Conservation (phyloP, 1,140 invertebrate species). For the Drosophila persimilis region DNA sequence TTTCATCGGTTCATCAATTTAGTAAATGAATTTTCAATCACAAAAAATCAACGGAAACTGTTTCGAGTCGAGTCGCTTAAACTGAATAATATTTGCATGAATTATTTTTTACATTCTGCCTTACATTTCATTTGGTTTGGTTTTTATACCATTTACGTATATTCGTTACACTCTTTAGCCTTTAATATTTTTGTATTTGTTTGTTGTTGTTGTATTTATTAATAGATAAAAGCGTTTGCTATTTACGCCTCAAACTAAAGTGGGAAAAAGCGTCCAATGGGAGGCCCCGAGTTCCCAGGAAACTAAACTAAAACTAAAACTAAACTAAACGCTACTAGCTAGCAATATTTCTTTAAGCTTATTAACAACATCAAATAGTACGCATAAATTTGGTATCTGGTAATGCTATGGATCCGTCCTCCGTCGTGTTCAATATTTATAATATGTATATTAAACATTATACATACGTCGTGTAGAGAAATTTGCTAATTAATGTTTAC, state of each 20-base stretch:
- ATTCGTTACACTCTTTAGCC: conserved; percentile 78
- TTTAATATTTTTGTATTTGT: conserved; percentile 55
- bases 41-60: conserved; percentile 72
- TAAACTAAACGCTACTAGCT: conserved; percentile 70
- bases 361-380: conserved; percentile 81
- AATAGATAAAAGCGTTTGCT: conserved; percentile 73
- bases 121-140: conserved; percentile 32
- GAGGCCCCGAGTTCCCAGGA: conserved; percentile 15
- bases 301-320: background rate
- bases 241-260: conserved; percentile 73
- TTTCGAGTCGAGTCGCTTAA: conserved; percentile 42
- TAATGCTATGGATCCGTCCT: conserved; percentile 31
- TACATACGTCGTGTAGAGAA: conserved; percentile 66
- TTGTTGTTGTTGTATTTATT: background rate
- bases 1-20: conserved; percentile 63
- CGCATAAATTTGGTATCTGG: conserved; percentile 50
- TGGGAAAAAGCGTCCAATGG: conserved; percentile 36
- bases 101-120: conserved; percentile 56
- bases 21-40: conserved; percentile 78
- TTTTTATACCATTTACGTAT: conserved; percentile 68
- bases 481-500: conserved; percentile 77
- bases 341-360: conserved; percentile 73
- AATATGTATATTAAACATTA: conserved; percentile 65
- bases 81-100: conserved; percentile 34
- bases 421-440: conserved; percentile 48